phyloP scores from a whole-genome alignment of 2,113 vertebrate genomes.

The Telmatochromis brachygnathus region DNA sequence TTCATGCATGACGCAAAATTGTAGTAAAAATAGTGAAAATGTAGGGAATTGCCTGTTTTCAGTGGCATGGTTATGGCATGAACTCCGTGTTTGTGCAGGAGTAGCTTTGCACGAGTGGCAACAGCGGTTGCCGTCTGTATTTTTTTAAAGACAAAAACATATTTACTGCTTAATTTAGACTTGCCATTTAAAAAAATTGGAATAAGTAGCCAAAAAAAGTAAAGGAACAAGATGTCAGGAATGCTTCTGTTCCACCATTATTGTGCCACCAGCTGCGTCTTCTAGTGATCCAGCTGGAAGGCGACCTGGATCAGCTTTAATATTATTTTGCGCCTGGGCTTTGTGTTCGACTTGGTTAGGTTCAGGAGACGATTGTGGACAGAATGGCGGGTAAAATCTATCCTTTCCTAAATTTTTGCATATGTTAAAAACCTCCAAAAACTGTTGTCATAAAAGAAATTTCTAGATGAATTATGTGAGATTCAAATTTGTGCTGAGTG shows the following conservation, averaged over 20 bases:
- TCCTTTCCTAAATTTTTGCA: neutral
- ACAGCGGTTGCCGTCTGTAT: neutral
- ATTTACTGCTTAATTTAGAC: neutral
- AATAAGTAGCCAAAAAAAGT: accelerated
- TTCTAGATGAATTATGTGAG: neutral
- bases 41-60: accelerated
- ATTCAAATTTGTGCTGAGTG: neutral
- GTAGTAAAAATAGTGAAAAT: neutral
- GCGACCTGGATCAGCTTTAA: neutral
- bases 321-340: neutral
- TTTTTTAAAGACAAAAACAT: neutral
- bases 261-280: neutral
- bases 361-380: neutral
- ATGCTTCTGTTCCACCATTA: neutral
- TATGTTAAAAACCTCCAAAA: accelerated
- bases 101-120: neutral
- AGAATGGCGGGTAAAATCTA: accelerated
- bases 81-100: neutral
- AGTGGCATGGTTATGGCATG: accelerated
- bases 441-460: neutral
- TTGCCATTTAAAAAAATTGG: accelerated
- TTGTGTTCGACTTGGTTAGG: accelerated
- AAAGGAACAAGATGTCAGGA: neutral
- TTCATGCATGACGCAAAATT: neutral
- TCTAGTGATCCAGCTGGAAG: neutral